Base-by-base conservation (phyloP, 2,888 invertebrate genomes). In the Torymus aiolomorphi region DNA sequence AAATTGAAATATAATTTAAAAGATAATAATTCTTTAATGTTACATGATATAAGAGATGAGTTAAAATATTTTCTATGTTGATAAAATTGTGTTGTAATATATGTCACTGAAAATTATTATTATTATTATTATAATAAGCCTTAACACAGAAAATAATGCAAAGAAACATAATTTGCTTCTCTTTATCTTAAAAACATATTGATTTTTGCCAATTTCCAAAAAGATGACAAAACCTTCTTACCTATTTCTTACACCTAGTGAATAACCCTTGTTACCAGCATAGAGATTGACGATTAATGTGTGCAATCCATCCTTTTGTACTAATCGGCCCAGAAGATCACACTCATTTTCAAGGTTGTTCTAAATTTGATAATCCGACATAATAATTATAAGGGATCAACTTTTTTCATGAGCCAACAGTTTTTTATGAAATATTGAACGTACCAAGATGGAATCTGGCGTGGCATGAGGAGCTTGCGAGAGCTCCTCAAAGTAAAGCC, bases 241-340 rank as follows among this genome's bases (percentile, higher is more conserved):
- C 93, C 92, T 92, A 92, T 93, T 85, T 92, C 92, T 92, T 92
- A 94, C 86, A 93, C 92, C 90, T 85, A 95, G 90, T 82, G 97
- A 96, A 92, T 97, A 97, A 86, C 97, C 97, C 91, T 97, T 97
- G 92, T 97, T 96, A 77, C 96, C 96, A 81, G 97, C 96, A 92
- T 97, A 97, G 86, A 98, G 92, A 92, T 97, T 98, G 86, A 98
- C 93, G 87, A 97, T 95, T 88, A 98, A 92, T 84, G 97, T 97
- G 90, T 97, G 97, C 86, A 97, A 93, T 90, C 95, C 95, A 91
- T 97, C 97, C 88, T 94, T 93, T 88, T 95, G 94, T 88, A 97
- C 94, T 87, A 97, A 92, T 91, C 96, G 96, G 89, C 96, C 96
- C 91, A 98, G 92, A 85, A 97, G 93, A 91, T 90, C 90, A 80